phyloP scores from a whole-genome alignment of 1,140 invertebrate genomes.

The Gryon sp. region DNA sequence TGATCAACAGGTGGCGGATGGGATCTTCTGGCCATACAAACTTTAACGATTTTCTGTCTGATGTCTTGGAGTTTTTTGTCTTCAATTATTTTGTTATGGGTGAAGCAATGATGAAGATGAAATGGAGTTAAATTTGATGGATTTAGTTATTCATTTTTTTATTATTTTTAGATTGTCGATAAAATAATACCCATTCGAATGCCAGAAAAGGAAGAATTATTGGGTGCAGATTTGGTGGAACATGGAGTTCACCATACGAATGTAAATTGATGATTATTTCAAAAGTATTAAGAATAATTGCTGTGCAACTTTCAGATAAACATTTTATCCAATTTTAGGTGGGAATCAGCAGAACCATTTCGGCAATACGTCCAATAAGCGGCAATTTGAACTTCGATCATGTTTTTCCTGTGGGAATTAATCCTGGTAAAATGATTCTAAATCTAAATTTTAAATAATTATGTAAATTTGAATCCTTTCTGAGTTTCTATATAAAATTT shows the following conservation, averaged over 20 bases:
- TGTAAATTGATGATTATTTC: slow-evolving; percentile 14
- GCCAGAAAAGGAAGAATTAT: slow-evolving; percentile 89
- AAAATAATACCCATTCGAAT: slow-evolving; percentile 90
- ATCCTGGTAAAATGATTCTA: slow-evolving; percentile 78
- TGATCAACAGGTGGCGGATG: slow-evolving; percentile 85
- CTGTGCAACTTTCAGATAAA: not conserved
- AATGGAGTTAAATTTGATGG: not conserved
- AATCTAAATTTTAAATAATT: slow-evolving; percentile 7
- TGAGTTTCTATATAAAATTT: not conserved
- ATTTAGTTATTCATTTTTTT: not conserved
- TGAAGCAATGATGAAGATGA: slow-evolving; percentile 60
- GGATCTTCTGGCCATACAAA: slow-evolving; percentile 91
- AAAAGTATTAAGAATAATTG: not conserved
- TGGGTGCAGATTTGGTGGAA: slow-evolving; percentile 93
- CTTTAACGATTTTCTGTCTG: slow-evolving; percentile 85
- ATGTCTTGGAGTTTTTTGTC: slow-evolving; percentile 85
- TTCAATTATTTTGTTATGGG: slow-evolving; percentile 86
- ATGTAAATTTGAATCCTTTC: not conserved
- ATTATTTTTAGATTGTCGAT: slow-evolving; percentile 83
- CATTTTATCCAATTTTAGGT: slow-evolving; percentile 70
- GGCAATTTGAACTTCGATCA: slow-evolving; percentile 73
- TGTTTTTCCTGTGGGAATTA: slow-evolving; percentile 80
- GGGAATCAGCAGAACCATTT: slow-evolving; percentile 83
- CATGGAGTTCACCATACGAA: slow-evolving; percentile 83
- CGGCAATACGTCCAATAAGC: slow-evolving; percentile 79